Conservation (phyloP, 2,113 vertebrate genomes). For the Centropus bengalensis region DNA sequence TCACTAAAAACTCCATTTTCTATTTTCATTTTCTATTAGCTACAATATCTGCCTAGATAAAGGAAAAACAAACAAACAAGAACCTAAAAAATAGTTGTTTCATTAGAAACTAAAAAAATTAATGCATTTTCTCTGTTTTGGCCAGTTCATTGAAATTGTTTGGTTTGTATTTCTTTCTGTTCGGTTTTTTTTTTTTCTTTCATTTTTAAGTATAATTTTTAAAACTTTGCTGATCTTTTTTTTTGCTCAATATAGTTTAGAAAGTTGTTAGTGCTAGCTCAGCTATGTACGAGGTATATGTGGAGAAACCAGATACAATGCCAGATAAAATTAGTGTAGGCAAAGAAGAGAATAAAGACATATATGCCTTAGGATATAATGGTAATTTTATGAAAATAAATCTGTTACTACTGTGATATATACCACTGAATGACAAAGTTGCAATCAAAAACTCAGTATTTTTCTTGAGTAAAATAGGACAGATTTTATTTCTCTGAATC, state of each 20-base stretch:
- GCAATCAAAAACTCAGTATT: background rate
- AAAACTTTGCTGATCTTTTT: background rate
- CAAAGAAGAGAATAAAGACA: background rate
- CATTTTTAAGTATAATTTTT: background rate
- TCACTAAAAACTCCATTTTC: background rate
- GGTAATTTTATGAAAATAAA: background rate
- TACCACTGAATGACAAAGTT: background rate
- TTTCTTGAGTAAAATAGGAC: background rate
- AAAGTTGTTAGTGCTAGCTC: background rate
- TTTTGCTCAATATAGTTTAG: background rate
- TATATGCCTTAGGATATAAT: background rate
- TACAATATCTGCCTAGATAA: background rate
- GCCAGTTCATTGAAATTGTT: background rate
- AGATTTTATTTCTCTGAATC: background rate
- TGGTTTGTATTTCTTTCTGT: background rate
- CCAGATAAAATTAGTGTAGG: background rate
- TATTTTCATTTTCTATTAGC: background rate
- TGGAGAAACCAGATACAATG: background rate
- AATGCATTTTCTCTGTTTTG: background rate
- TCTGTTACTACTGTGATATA: background rate
- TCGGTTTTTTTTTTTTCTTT: background rate
- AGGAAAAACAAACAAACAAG: no score
- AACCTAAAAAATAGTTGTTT: background rate
- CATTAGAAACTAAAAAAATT: background rate
- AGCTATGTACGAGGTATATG: background rate